Percentiles rank a stretch among this genome's conserved stretches.
Evolutionary conservation across 2,113 vertebrate genomes (phyloP).

Genomic region (Zosterops lateralis): DNA sequence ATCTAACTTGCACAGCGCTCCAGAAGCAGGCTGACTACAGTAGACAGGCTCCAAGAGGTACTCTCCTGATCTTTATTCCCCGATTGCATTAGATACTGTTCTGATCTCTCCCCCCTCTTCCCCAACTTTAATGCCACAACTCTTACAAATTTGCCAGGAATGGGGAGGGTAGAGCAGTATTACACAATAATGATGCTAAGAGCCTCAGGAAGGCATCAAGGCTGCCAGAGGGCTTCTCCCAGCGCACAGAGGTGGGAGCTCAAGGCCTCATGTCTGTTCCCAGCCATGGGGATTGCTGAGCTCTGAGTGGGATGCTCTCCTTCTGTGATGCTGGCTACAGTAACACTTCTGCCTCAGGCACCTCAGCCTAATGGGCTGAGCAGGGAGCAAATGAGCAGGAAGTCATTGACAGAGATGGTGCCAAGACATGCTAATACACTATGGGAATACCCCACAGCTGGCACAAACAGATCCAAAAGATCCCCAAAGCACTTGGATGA

Average conservation of each 20-base stretch:
- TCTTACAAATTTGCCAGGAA: background rate
- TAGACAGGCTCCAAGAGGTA: background rate
- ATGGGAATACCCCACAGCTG: background rate
- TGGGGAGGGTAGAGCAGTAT: background rate
- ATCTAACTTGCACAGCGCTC: background rate
- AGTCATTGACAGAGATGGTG: background rate
- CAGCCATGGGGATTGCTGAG: background rate
- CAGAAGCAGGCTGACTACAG: background rate
- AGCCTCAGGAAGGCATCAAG: background rate
- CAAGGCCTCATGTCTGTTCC: background rate
- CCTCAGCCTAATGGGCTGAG: background rate
- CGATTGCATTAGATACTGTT: background rate
- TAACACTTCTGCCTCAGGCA: background rate
- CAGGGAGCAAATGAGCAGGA: background rate
- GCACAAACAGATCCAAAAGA: background rate
- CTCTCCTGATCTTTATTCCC: background rate
- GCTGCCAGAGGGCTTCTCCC: background rate
- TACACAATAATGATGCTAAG: background rate
- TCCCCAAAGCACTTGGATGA: background rate
- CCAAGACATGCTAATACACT: background rate
- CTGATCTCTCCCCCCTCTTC: background rate
- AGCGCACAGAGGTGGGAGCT: background rate
- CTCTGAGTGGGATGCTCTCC: background rate
- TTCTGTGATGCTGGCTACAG: fast-evolving
- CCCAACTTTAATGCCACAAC: background rate